Conservation (phyloP, 2,888 invertebrate genomes). For the Idaea straminata region DNA sequence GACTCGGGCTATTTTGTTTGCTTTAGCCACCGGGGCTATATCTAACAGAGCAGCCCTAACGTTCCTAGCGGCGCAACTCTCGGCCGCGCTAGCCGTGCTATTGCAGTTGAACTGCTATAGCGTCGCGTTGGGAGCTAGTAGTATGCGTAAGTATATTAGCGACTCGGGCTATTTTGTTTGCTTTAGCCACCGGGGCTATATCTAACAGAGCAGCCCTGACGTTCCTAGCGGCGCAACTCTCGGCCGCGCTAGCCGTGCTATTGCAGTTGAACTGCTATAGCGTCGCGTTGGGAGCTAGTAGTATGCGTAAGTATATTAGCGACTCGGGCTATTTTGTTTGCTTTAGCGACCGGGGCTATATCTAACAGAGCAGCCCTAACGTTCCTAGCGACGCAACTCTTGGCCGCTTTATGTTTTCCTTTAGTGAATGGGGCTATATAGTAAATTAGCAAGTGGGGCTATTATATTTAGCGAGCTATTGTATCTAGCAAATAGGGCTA, state of each 20-base stretch:
- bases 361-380: slow-evolving; percentile 84
- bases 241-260: slow-evolving; percentile 86
- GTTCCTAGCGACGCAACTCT: slow-evolving; percentile 80
- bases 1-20: too few relatives aligned
- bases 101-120: slow-evolving; percentile 96
- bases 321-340: too few relatives aligned
- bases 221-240: slow-evolving; percentile 80
- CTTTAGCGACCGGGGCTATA: neutral
- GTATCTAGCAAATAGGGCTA: too few relatives aligned
- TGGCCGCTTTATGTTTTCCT: too few relatives aligned
- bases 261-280: slow-evolving; percentile 96
- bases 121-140: slow-evolving; percentile 88
- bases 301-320: slow-evolving; percentile 79
- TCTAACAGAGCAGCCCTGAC: slow-evolving; percentile 84
- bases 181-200: neutral
- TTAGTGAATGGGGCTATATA: too few relatives aligned
- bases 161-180: too few relatives aligned
- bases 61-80: slow-evolving; percentile 80
- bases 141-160: slow-evolving; percentile 79
- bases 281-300: slow-evolving; percentile 88
- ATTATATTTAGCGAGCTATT: too few relatives aligned
- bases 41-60: slow-evolving; percentile 84
- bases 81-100: slow-evolving; percentile 86
- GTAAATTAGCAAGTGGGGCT: too few relatives aligned
- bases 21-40: neutral